Base-by-base conservation (phyloP, 2,888 invertebrate genomes). In the Norana najaformis region DNA sequence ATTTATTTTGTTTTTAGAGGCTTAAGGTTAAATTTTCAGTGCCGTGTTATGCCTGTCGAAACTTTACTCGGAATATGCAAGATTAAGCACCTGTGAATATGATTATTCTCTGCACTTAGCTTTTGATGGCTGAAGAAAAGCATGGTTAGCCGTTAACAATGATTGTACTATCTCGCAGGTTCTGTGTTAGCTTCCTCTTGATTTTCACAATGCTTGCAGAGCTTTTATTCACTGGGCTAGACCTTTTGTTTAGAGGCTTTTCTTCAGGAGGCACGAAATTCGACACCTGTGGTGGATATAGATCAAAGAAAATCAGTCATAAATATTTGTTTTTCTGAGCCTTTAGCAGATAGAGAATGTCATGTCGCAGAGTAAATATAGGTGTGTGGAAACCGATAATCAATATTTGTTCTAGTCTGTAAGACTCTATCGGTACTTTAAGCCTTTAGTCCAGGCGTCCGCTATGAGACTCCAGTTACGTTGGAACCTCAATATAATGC, bases 331-430 rank as follows among this genome's bases (percentile, higher is more conserved):
- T 69, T 13, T 69, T 47, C 69, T 16, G n/a, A 69, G n/a, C 69
- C 30, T 69, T 16, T 69, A n/a, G n/a, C 69, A 69, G 30, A 69
- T 69, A n/a, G 69, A 69, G 30, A 69, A 69, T n/a, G n/a, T 11
- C 30, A 69, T n/a, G 69, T 69, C 69, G 30, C 0, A 8, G 69
- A n/a, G 69, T n/a, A 69, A 69, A 69, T 69, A 30, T 69, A n/a
- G 69, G 69, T 69, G 69, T 69, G 69, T n/a, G 69, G n/a, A 69
- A 69, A 69, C n/a, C 0, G 16, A 47, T 47, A 23, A 47, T 47
- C 47, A n/a, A 69, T 69, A 69, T 69, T 69, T 69, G 69, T 69
- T 69, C 69, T 69, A n/a, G 69, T n/a, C 69, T 69, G 69, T 69
- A n/a, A 69, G 69, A 30, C 69, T n/a, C n/a, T n/a, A n/a, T 3